Percentiles rank a stretch among this genome's conserved stretches.
These are phyloP conservation scores for Notamacropus eugenii DNA, from an alignment of 2,797 vertebrate genomes.

Conservation along the genomic window DNA sequence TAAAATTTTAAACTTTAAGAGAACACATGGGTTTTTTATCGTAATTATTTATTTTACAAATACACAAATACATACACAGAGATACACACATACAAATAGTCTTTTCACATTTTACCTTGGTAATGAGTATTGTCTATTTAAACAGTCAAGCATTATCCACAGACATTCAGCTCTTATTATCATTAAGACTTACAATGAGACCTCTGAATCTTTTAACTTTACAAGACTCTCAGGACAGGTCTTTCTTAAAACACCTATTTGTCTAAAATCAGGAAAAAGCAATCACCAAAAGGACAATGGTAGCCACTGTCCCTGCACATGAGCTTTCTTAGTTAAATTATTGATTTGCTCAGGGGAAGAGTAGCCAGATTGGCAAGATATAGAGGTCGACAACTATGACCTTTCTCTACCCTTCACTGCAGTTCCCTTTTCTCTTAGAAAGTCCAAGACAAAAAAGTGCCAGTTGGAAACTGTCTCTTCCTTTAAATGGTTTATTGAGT, in stretches of 20 bases:
- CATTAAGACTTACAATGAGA: background rate
- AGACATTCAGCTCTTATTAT: background rate
- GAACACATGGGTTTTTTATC: background rate
- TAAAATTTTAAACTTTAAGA: background rate
- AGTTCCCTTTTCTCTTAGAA: background rate
- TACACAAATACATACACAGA: background rate
- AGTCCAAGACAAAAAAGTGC: background rate
- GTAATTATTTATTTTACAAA: background rate
- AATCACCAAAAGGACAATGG: background rate
- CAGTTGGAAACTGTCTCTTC: background rate
- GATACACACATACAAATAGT: background rate
- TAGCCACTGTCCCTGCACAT: background rate
- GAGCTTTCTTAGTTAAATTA: background rate
- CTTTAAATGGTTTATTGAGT: background rate
- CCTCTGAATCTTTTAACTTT: background rate
- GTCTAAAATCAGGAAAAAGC: background rate
- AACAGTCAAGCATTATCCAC: background rate
- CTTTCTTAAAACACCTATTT: background rate
- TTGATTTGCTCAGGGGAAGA: background rate
- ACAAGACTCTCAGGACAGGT: background rate
- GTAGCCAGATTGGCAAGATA: background rate
- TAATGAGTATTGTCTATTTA: background rate
- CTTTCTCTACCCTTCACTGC: background rate
- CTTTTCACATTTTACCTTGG: background rate
- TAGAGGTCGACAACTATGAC: background rate